A percentile compares a stretch with the other conserved stretches of the same genome.
Conservation (phyloP, 2,888 invertebrate species). For the Lasioglossum vierecki region DNA sequence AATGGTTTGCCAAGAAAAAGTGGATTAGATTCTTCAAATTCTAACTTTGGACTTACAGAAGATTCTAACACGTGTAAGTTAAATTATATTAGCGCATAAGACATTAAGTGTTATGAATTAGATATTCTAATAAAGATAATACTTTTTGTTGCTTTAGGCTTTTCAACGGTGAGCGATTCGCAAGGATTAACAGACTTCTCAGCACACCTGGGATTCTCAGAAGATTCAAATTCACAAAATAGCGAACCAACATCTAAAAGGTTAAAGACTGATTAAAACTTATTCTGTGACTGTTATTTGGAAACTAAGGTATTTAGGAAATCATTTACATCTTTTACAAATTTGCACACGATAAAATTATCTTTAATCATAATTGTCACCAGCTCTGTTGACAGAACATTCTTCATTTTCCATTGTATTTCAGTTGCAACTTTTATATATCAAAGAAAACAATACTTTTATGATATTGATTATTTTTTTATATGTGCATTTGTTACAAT, state of each 20-base stretch:
- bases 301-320: slow-evolving; percentile 58
- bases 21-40: slow-evolving; percentile 90
- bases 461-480: slow-evolving; percentile 63
- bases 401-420: slow-evolving; percentile 45
- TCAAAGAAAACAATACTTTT: slow-evolving; percentile 24
- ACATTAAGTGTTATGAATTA: not conserved
- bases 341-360: slow-evolving; percentile 53
- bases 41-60: slow-evolving; percentile 93
- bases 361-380: slow-evolving; percentile 38
- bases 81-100: slow-evolving; percentile 48
- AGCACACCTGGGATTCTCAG: slow-evolving; percentile 94
- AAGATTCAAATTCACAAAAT: slow-evolving; percentile 95
- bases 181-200: slow-evolving; percentile 95
- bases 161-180: slow-evolving; percentile 95
- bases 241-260: slow-evolving; percentile 92
- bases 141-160: slow-evolving; percentile 86
- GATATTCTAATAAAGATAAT: slow-evolving; percentile 22
- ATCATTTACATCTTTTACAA: slow-evolving; percentile 53
- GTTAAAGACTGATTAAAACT: slow-evolving; percentile 90
- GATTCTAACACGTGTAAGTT: slow-evolving; percentile 95
- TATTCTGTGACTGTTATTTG: slow-evolving; percentile 38
- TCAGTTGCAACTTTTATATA: slow-evolving; percentile 44
- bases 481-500: slow-evolving; percentile 53
- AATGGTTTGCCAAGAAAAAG: slow-evolving; percentile 89
- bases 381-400: slow-evolving; percentile 26